A percentile compares a stretch with the other conserved stretches of the same genome.
phyloP scores from a whole-genome alignment of 2,888 invertebrate genomes.

The Nephrotoma guestfalica region DNA sequence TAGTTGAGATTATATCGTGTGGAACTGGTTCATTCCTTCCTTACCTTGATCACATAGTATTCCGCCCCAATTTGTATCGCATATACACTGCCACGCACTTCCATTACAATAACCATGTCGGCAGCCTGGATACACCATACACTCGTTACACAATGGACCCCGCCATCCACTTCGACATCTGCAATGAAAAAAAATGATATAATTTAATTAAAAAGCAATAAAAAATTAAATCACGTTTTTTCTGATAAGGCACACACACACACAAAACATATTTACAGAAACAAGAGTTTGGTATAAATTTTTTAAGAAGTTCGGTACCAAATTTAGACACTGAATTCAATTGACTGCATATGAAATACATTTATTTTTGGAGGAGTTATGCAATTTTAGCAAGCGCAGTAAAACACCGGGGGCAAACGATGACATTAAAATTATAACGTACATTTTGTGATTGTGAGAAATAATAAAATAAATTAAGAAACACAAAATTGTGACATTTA shows the following conservation, averaged over 20 bases:
- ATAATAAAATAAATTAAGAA: background rate
- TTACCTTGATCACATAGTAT: slow-evolving; percentile 90
- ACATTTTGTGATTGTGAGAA: background rate
- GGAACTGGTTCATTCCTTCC: slow-evolving; percentile 6
- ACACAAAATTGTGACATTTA: background rate
- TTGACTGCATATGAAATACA: background rate
- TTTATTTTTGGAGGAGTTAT: background rate
- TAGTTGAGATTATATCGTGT: background rate
- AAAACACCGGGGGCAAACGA: background rate
- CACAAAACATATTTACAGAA: background rate
- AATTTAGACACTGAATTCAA: background rate
- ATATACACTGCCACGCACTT: slow-evolving; percentile 90
- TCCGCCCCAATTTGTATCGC: slow-evolving; percentile 97
- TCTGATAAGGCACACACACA: background rate
- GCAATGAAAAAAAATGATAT: slow-evolving; percentile 15
- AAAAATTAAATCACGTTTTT: background rate
- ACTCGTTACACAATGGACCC: slow-evolving; percentile 83
- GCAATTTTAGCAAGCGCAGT: background rate
- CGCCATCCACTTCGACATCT: slow-evolving; percentile 90
- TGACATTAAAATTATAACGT: background rate
- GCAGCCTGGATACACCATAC: slow-evolving; percentile 91
- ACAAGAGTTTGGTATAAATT: background rate
- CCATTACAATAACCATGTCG: slow-evolving; percentile 91
- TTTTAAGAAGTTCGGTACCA: background rate
- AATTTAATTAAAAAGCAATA: background rate